phyloP scores from a whole-genome alignment of 1,140 invertebrate genomes.

The Drosophila ercepeae region DNA sequence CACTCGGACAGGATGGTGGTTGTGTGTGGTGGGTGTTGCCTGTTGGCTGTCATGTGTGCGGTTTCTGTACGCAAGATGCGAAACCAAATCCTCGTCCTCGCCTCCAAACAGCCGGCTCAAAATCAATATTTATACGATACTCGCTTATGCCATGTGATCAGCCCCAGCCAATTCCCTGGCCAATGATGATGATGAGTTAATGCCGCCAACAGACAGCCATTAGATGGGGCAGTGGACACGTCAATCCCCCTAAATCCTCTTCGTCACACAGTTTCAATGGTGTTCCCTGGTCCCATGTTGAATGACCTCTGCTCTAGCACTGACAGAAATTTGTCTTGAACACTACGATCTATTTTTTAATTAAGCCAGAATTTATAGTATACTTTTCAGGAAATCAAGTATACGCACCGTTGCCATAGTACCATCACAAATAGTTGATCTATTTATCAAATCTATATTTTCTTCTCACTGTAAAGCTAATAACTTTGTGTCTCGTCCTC shows the following conservation, averaged over 20 bases:
- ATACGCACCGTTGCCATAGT: no score
- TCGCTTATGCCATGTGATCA: constrained; percentile 16
- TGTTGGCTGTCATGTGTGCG: constrained; percentile 6
- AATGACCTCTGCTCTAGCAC: constrained; percentile 43
- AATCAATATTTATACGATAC: constrained; percentile 42
- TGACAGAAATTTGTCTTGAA: not conserved
- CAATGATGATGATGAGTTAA: constrained; percentile 63
- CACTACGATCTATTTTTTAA: no score
- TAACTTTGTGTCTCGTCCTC: not conserved
- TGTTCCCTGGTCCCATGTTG: constrained; percentile 57
- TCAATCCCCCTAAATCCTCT: constrained; percentile 31
- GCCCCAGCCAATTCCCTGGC: constrained; percentile 6
- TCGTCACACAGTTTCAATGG: constrained; percentile 13
- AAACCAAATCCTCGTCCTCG: constrained; percentile 7
- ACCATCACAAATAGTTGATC: no score
- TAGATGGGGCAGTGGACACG: constrained; percentile 50
- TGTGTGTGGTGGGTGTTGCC: constrained; percentile 9
- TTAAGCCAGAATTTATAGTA: not conserved
- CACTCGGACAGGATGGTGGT: constrained; percentile 32
- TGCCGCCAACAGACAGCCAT: constrained; percentile 64
- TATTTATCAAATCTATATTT: not conserved
- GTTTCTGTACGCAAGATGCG: constrained; percentile 12
- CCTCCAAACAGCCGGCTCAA: constrained; percentile 1
- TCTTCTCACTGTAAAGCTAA: not conserved
- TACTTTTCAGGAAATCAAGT: not conserved